phyloP scores from a whole-genome alignment of 2,888 invertebrate species.

The Tiliacea citrago region DNA sequence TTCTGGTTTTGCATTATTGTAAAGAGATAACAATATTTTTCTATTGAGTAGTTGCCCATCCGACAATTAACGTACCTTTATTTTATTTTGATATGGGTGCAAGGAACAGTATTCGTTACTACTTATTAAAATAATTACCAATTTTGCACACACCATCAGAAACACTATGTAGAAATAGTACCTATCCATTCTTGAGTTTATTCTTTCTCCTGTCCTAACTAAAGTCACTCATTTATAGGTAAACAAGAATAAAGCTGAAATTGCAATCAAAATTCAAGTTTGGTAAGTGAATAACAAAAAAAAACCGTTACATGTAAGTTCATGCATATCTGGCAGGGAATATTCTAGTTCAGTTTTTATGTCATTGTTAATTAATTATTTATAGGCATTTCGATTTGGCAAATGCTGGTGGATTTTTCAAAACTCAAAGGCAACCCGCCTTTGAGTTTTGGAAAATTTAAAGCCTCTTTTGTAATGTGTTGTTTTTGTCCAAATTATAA shows the following conservation, averaged over 20 bases:
- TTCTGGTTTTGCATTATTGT: not conserved
- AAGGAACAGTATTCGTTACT: constrained; percentile 13
- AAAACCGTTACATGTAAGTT: constrained; percentile 21
- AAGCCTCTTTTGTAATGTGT: not conserved
- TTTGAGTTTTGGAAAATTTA: not conserved
- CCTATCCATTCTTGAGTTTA: constrained; percentile 13
- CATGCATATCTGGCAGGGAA: constrained; percentile 68
- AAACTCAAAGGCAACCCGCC: too few relatives aligned
- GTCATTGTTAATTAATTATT: too few relatives aligned
- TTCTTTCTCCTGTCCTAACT: constrained; percentile 48
- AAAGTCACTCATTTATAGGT: constrained; percentile 80
- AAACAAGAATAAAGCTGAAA: constrained; percentile 83
- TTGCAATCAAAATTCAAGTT: constrained; percentile 68
- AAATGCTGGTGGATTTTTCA: not conserved
- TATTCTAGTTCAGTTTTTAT: constrained; percentile 17
- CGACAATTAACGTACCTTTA: not conserved
- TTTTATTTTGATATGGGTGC: not conserved
- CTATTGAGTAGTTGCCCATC: not conserved
- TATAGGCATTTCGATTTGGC: not conserved
- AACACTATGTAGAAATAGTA: constrained; percentile 46
- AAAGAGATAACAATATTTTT: not conserved
- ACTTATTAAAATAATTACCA: not conserved
- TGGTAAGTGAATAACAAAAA: constrained; percentile 72
- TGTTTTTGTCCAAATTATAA: not conserved
- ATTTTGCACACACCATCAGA: constrained; percentile 4